Percentiles rank a stretch among this genome's conserved stretches.
phyloP scores from a whole-genome alignment of 2,888 invertebrate genomes.

The Meganola albula region DNA sequence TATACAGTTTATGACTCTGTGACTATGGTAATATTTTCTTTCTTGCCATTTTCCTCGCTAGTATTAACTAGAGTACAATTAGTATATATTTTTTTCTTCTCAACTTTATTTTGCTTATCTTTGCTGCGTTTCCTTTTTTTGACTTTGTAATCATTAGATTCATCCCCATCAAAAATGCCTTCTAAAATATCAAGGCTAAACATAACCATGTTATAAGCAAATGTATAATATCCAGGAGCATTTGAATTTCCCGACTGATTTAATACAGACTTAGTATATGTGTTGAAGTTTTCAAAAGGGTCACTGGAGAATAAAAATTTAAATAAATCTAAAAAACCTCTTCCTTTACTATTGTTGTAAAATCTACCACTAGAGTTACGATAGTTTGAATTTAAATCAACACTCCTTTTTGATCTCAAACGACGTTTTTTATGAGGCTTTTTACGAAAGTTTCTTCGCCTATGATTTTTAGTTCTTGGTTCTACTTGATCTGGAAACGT shows the following conservation, averaged over 20 bases:
- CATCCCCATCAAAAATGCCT: conserved; percentile 44
- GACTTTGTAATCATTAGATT: conserved; percentile 19
- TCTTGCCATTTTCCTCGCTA: no score
- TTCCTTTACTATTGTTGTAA: conserved; percentile 11
- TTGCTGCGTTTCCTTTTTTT: conserved; percentile 25
- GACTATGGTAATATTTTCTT: neutral
- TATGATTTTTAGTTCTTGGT: conserved; percentile 20
- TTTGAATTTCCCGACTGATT: conserved; percentile 39
- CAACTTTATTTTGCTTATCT: conserved; percentile 19
- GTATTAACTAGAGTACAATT: no score
- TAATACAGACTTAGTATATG: conserved; percentile 42
- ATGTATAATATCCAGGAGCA: conserved; percentile 49
- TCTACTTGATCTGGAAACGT: conserved; percentile 24
- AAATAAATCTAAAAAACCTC: conserved; percentile 38
- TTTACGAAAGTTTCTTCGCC: conserved; percentile 28
- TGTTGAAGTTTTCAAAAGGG: conserved; percentile 30
- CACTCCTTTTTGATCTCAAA: conserved; percentile 42
- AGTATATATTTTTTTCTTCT: conserved; percentile 11
- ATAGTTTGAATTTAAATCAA: conserved; percentile 9
- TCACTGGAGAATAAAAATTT: conserved; percentile 39
- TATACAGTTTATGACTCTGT: neutral
- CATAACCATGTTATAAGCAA: conserved; percentile 50
- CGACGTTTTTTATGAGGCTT: conserved; percentile 33
- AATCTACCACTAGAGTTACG: conserved; percentile 4
- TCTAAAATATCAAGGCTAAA: conserved; percentile 54